phyloP scores from a whole-genome alignment of 2,113 vertebrate species.

The Zapornia atra region DNA sequence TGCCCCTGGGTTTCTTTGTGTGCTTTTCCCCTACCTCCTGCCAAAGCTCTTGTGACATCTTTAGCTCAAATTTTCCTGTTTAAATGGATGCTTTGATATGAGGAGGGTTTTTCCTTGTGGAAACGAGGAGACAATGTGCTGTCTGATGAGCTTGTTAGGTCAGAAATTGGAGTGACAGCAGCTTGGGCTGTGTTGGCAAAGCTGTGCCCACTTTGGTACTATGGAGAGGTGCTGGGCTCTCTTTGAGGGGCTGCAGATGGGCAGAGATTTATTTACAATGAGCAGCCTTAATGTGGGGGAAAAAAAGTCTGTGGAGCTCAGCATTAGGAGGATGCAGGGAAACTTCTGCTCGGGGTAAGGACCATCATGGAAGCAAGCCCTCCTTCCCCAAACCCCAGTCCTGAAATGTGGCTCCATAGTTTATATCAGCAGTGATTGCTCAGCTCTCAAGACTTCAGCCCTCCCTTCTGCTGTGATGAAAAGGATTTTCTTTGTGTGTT shows the following conservation, averaged over 20 bases:
- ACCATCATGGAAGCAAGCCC: neutral
- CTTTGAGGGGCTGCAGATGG: neutral
- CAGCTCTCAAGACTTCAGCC: neutral
- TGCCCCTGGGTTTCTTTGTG: neutral
- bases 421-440: neutral
- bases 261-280: neutral
- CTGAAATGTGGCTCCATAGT: neutral
- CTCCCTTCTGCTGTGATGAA: neutral
- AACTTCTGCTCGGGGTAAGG: neutral
- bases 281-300: neutral
- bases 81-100: neutral
- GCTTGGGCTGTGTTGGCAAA: neutral
- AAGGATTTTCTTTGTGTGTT: neutral
- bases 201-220: accelerated
- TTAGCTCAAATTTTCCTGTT: neutral
- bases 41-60: neutral
- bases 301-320: neutral
- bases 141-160: neutral
- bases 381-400: neutral
- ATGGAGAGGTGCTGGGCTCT: neutral
- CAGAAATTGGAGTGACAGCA: neutral
- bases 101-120: neutral
- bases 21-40: neutral
- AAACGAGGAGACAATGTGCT: accelerated
- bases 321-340: neutral